phyloP scores from a whole-genome alignment of 2,888 invertebrate genomes.

The Polyommatus icarus region DNA sequence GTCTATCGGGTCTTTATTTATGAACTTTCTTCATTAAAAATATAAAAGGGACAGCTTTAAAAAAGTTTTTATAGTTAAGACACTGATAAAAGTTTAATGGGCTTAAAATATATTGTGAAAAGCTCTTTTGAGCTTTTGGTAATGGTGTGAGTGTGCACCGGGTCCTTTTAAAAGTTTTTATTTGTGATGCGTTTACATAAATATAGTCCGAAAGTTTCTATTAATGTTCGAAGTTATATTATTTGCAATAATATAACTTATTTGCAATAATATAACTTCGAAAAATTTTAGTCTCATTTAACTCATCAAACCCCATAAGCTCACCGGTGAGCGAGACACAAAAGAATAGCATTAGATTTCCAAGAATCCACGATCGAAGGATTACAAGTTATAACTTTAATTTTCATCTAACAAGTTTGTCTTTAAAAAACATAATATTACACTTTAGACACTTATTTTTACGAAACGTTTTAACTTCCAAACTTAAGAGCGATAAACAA shows the following conservation, averaged over 20 bases:
- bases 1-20: conserved; percentile 21
- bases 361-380: too few relatives aligned
- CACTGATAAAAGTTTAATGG: conserved; percentile 27
- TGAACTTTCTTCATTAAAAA: conserved; percentile 30
- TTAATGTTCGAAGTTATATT: background rate
- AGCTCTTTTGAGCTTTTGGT: background rate
- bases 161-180: background rate
- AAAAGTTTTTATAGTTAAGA: conserved; percentile 16
- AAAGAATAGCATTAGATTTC: too few relatives aligned
- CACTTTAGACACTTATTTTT: background rate
- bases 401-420: too few relatives aligned
- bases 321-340: too few relatives aligned
- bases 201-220: background rate
- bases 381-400: too few relatives aligned
- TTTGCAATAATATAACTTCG: background rate
- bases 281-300: too few relatives aligned
- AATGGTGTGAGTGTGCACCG: background rate
- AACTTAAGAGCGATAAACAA: background rate
- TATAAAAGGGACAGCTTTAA: conserved; percentile 20
- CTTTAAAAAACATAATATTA: background rate
- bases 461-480: background rate
- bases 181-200: background rate
- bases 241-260: background rate
- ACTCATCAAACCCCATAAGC: too few relatives aligned
- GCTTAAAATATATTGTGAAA: conserved; percentile 15